Conservation (phyloP, 2,888 invertebrate species). For the Hirtodrosophila trivittata region DNA sequence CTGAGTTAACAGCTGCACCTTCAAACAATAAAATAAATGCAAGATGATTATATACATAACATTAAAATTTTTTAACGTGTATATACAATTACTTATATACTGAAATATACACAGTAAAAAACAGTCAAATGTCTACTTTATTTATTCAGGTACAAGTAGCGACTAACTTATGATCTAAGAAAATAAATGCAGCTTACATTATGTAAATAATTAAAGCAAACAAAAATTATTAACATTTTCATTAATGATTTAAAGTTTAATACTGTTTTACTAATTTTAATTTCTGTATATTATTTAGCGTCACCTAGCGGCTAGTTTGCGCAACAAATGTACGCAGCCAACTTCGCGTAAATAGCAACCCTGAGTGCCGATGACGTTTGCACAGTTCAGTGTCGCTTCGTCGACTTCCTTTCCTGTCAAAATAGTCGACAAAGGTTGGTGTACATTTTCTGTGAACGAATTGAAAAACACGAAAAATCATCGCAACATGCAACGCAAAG, state of each 20-base stretch:
- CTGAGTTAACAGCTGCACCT: too few species aligned
- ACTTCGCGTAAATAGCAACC: conserved; percentile 44
- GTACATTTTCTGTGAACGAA: conserved; percentile 59
- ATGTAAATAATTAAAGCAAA: too few species aligned
- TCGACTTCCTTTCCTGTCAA: conserved; percentile 83
- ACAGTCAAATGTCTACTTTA: too few species aligned
- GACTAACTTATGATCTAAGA: too few species aligned
- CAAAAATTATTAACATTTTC: not conserved
- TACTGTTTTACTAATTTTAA: not conserved
- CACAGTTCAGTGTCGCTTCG: conserved; percentile 72
- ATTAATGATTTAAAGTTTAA: not conserved
- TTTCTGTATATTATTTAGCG: conserved; percentile 14
- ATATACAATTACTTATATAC: too few species aligned
- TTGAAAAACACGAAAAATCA: conserved; percentile 51
- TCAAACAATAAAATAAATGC: too few species aligned
- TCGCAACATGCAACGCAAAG: conserved; percentile 33
- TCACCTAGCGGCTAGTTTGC: conserved; percentile 25
- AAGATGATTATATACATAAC: too few species aligned
- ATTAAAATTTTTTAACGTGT: too few species aligned
- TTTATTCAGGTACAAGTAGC: too few species aligned
- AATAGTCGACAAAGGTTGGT: conserved; percentile 83
- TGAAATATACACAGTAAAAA: too few species aligned
- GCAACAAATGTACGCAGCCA: not conserved
- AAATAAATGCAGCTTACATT: too few species aligned
- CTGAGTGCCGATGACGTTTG: conserved; percentile 47